A percentile compares a stretch with the other conserved stretches of the same genome.
Evolutionary conservation across 2,797 vertebrate species (phyloP).

Genomic region (Danio kyathit): DNA sequence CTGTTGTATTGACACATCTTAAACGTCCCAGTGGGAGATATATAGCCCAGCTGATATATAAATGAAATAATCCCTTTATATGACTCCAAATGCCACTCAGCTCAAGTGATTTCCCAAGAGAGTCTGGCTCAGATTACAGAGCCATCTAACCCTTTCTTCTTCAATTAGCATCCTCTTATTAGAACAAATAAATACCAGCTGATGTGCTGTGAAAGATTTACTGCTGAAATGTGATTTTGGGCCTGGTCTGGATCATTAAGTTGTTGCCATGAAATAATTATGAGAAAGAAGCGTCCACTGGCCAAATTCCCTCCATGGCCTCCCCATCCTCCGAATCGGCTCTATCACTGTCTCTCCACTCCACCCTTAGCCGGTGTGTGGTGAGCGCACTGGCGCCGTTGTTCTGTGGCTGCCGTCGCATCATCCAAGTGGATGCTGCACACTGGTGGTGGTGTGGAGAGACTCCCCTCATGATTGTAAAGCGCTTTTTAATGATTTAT

Average conservation of each 20-base stretch:
- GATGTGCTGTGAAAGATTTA: slow-evolving; percentile 4
- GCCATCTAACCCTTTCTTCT: not conserved
- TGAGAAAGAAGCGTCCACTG: not conserved
- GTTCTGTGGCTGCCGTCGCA: too few relatives aligned
- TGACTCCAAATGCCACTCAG: not conserved
- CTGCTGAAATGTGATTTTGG: not conserved
- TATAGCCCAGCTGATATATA: not conserved
- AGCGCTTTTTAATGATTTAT: too few relatives aligned
- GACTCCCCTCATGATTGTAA: too few relatives aligned
- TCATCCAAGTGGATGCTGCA: too few relatives aligned
- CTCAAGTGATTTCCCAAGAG: slow-evolving; percentile 38
- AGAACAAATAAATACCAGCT: slow-evolving; percentile 13
- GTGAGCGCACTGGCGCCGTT: too few relatives aligned
- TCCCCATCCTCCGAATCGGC: too few relatives aligned
- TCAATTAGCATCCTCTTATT: slow-evolving; percentile 25
- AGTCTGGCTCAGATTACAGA: not conserved
- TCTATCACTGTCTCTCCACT: too few relatives aligned
- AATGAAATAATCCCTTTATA: not conserved
- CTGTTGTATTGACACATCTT: not conserved
- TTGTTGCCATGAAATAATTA: not conserved
- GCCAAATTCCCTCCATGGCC: too few relatives aligned
- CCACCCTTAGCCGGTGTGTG: too few relatives aligned
- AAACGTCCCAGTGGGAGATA: not conserved
- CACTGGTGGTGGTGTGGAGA: too few relatives aligned
- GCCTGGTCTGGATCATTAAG: not conserved